Percentiles rank a stretch among this genome's conserved stretches.
phyloP scores from a whole-genome alignment of 2,797 vertebrate genomes.

The Labroides dimidiatus region DNA sequence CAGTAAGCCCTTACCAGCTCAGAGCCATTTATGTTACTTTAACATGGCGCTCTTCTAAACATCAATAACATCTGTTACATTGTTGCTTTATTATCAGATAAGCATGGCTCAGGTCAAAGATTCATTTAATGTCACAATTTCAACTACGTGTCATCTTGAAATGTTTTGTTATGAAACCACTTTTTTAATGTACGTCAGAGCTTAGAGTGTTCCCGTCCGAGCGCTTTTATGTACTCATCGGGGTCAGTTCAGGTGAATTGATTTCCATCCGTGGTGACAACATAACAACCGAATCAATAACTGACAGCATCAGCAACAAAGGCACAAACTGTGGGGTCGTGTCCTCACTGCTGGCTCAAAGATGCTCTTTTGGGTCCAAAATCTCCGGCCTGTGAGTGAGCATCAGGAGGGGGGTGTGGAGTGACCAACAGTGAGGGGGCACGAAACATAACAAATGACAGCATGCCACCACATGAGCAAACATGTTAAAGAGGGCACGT shows the following conservation, averaged over 20 bases:
- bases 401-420: slow-evolving; percentile 21
- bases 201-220: slow-evolving; percentile 20
- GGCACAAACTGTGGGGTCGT: slow-evolving; percentile 54
- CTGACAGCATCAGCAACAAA: slow-evolving; percentile 59
- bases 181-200: slow-evolving; percentile 10
- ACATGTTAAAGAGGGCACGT: slow-evolving; percentile 45
- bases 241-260: slow-evolving; percentile 71
- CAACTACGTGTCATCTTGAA: not conserved
- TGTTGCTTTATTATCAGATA: not conserved
- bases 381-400: slow-evolving; percentile 17
- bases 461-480: slow-evolving; percentile 20
- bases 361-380: slow-evolving; percentile 39
- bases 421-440: slow-evolving; percentile 21
- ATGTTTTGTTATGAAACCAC: not conserved
- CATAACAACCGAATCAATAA: slow-evolving; percentile 57
- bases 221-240: slow-evolving; percentile 52
- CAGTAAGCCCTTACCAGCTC: slow-evolving; percentile 2
- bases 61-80: not conserved
- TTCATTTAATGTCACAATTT: not conserved
- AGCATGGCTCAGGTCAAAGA: not conserved
- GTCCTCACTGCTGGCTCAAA: slow-evolving; percentile 61
- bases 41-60: not conserved
- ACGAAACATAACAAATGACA: slow-evolving; percentile 12
- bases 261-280: slow-evolving; percentile 46
- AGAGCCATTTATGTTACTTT: not conserved